Conservation (phyloP, 2,113 vertebrate species). For the Donacobius atricapilla region DNA sequence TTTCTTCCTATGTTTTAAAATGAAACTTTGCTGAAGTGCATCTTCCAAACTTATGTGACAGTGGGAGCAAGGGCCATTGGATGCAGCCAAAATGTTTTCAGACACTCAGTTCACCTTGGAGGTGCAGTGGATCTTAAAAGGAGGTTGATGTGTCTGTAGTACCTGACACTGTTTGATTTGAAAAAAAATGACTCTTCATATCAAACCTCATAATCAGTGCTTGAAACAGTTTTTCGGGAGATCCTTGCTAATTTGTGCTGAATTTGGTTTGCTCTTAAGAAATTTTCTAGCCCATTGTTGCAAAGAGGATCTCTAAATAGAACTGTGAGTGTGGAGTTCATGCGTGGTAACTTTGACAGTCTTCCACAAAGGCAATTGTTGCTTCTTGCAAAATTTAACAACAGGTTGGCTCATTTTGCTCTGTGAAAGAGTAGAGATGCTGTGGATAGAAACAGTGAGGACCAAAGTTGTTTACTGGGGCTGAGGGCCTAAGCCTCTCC, state of each 20-base stretch:
- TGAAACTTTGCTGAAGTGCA: background rate
- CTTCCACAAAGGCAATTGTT: background rate
- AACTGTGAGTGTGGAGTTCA: background rate
- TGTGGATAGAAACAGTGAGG: background rate
- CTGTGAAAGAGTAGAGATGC: background rate
- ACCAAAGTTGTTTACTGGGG: background rate
- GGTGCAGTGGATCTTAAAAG: background rate
- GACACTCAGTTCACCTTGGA: background rate
- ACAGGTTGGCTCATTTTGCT: background rate
- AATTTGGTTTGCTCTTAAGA: background rate
- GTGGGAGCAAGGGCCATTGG: rapidly evolving
- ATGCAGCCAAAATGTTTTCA: background rate
- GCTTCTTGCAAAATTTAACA: background rate
- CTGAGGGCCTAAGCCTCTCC: background rate
- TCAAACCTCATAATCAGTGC: background rate
- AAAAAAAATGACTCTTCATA: background rate
- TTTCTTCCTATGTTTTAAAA: background rate
- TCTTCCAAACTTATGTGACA: background rate
- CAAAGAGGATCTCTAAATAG: background rate
- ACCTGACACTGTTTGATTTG: background rate
- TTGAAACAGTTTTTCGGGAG: background rate
- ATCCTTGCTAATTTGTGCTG: background rate
- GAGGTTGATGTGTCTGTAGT: background rate
- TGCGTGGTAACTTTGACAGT: background rate
- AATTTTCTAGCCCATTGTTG: background rate